Conservation (phyloP, 1,140 invertebrate species). For the Sinella curviseta region DNA sequence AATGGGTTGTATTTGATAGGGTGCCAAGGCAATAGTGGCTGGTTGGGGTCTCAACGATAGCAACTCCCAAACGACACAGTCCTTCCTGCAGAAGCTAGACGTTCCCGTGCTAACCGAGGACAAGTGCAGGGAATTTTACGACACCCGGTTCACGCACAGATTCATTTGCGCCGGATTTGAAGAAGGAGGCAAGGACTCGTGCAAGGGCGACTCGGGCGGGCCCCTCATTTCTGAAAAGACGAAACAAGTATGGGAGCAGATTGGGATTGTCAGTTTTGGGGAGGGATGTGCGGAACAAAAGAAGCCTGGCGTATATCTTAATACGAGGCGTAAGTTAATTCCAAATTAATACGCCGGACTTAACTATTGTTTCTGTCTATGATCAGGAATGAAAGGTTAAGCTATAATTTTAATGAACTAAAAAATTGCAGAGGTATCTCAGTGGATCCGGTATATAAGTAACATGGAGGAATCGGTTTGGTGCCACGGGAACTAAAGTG, state of each 20-base stretch:
- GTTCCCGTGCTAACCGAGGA: constrained; percentile 30
- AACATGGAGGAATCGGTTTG: too few species aligned
- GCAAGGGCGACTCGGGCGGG: constrained; percentile 42
- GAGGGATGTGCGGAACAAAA: constrained; percentile 43
- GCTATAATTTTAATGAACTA: not conserved
- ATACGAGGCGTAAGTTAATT: constrained; percentile 33
- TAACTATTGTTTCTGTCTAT: constrained; percentile 13
- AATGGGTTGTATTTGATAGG: not conserved
- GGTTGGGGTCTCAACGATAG: not conserved
- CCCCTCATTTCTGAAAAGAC: constrained; percentile 39
- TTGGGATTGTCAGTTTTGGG: constrained; percentile 44
- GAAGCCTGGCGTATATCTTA: constrained; percentile 42
- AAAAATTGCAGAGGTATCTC: constrained; percentile 39
- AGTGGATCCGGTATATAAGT: constrained; percentile 45
- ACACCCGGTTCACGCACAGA: constrained; percentile 34
- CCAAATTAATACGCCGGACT: not conserved
- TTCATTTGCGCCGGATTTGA: constrained; percentile 48
- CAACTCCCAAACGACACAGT: constrained; percentile 30
- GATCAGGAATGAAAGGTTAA: not conserved
- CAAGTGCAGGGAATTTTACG: constrained; percentile 35
- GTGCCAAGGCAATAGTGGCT: not conserved
- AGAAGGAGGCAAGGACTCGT: constrained; percentile 44
- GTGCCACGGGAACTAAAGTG: too few species aligned
- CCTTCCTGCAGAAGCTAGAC: constrained; percentile 43
- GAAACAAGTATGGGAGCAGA: constrained; percentile 40